phyloP scores from a whole-genome alignment of 2,113 vertebrate genomes.

The Eulemur rufifrons region DNA sequence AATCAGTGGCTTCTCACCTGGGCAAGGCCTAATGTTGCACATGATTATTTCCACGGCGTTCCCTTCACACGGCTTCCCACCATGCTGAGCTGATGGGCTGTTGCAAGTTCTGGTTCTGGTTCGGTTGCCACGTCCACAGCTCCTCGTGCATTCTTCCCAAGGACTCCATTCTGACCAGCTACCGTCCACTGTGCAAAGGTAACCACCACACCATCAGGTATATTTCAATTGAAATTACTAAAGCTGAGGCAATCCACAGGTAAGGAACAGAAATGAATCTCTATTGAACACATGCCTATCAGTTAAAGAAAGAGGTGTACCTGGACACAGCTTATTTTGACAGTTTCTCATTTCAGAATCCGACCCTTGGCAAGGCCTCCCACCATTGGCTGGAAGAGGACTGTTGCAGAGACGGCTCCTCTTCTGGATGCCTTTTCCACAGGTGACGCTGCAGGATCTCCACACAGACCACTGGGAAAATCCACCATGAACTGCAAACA shows the following conservation, averaged over 20 bases:
- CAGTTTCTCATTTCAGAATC: slow-evolving; percentile 87
- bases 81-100: slow-evolving; percentile 88
- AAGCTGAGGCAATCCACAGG: background rate
- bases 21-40: slow-evolving; percentile 93
- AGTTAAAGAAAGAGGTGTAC: slow-evolving; percentile 73
- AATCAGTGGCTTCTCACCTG: slow-evolving; percentile 84
- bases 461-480: slow-evolving; percentile 95
- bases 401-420: slow-evolving; percentile 91
- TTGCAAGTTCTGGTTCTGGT: slow-evolving; percentile 92
- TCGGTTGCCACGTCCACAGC: slow-evolving; percentile 94
- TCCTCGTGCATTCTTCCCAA: slow-evolving; percentile 96
- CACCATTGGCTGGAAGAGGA: slow-evolving; percentile 94
- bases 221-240: background rate
- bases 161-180: slow-evolving; percentile 94
- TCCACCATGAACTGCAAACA: slow-evolving; percentile 91
- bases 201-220: background rate
- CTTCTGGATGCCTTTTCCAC: slow-evolving; percentile 91
- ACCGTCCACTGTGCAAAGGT: slow-evolving; percentile 89
- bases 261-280: background rate
- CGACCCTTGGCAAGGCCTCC: slow-evolving; percentile 87
- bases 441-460: slow-evolving; percentile 92
- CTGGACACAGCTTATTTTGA: slow-evolving; percentile 92
- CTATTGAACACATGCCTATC: background rate
- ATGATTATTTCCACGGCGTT: slow-evolving; percentile 88
- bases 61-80: slow-evolving; percentile 91